A percentile compares a stretch with the other conserved stretches of the same genome.
These are phyloP conservation scores for Threskiornis aethiopicus DNA, from an alignment of 2,797 vertebrate genomes.

Conservation along the genomic window DNA sequence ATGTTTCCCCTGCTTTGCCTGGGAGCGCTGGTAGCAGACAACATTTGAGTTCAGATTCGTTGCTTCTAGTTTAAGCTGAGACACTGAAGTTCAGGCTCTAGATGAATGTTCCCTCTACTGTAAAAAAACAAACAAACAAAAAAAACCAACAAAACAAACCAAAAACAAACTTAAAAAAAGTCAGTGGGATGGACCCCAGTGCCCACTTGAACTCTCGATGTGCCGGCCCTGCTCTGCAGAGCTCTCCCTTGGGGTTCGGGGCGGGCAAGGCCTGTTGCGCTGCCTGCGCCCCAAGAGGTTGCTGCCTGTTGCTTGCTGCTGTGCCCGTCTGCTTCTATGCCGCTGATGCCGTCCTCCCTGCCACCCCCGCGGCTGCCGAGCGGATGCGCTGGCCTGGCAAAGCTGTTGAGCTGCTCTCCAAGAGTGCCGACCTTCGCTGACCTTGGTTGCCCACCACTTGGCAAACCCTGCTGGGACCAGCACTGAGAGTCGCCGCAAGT, in stretches of 20 bases:
- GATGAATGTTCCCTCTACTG: background rate
- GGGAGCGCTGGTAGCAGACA: background rate
- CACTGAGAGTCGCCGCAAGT: background rate
- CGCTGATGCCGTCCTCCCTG: background rate
- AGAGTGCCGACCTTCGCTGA: background rate
- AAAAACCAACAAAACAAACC: too few species aligned
- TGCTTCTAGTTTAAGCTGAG: background rate
- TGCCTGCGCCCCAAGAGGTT: background rate
- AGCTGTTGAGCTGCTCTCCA: background rate
- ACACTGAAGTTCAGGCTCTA: background rate
- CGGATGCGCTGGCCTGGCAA: background rate
- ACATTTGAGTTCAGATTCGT: accelerated
- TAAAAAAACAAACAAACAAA: background rate
- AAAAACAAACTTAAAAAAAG: background rate
- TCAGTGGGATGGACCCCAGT: background rate
- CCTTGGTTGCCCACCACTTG: background rate
- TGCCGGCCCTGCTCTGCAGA: accelerated
- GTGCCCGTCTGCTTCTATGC: accelerated
- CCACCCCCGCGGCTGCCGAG: accelerated
- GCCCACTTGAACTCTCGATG: background rate
- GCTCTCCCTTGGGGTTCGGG: background rate
- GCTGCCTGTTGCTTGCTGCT: background rate
- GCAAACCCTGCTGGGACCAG: background rate
- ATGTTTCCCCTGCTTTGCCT: background rate
- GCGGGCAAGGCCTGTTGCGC: background rate